Evolutionary conservation across 2,888 invertebrate genomes (phyloP).

Genomic region (Lathronympha strigana): DNA sequence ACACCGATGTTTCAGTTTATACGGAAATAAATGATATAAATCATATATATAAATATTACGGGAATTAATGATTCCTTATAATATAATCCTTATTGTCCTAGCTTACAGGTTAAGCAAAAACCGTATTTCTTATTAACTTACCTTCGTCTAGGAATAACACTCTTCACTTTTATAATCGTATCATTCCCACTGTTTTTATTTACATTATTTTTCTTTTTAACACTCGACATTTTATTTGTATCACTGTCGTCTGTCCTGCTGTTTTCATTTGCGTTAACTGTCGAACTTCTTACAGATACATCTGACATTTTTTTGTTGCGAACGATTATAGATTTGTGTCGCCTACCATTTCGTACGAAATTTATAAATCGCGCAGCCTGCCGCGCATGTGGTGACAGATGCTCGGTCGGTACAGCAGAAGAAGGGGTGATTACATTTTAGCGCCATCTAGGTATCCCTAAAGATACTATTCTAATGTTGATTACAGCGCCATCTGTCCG

Average conservation of each 20-base stretch:
- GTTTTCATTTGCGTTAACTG: slow-evolving; percentile 54
- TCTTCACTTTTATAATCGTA: slow-evolving; percentile 77
- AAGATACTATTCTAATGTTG: background rate
- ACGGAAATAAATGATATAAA: background rate
- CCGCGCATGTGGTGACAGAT: slow-evolving; percentile 74
- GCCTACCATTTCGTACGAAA: slow-evolving; percentile 75
- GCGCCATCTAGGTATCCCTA: slow-evolving; percentile 56
- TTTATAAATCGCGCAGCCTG: slow-evolving; percentile 81
- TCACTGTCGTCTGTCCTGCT: slow-evolving; percentile 53
- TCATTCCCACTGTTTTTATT: slow-evolving; percentile 50
- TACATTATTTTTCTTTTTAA: slow-evolving; percentile 60
- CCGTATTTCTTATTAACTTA: slow-evolving; percentile 53
- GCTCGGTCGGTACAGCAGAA: slow-evolving; percentile 62
- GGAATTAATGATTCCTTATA: background rate
- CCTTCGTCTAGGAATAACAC: slow-evolving; percentile 78
- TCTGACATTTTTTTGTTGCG: slow-evolving; percentile 76
- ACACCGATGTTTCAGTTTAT: slow-evolving; percentile 11
- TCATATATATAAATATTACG: background rate
- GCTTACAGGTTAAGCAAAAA: background rate
- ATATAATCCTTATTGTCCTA: too few species aligned
- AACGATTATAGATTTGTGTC: slow-evolving; percentile 80
- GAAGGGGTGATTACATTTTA: slow-evolving; percentile 16
- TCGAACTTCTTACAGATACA: slow-evolving; percentile 56
- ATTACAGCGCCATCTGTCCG: slow-evolving; percentile 25
- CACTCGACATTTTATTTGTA: slow-evolving; percentile 63